phyloP scores from a whole-genome alignment of 2,888 invertebrate species.

The Rotaria socialis region DNA sequence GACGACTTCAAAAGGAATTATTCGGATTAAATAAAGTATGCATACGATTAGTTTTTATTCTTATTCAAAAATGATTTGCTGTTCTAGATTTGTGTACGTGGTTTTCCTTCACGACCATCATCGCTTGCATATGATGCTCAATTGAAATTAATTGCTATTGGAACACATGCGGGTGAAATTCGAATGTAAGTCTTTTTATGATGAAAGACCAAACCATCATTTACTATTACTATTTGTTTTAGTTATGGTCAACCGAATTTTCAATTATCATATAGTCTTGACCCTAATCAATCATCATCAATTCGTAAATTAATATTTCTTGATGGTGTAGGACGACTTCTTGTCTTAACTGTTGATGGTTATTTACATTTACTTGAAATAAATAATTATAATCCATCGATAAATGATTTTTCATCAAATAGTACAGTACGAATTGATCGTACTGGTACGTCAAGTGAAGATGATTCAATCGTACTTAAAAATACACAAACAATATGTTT shows the following conservation, averaged over 20 bases:
- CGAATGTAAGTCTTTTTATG: constrained; percentile 69
- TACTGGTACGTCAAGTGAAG: constrained; percentile 28
- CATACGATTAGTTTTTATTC: not conserved
- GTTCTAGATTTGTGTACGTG: constrained; percentile 86
- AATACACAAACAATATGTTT: constrained; percentile 33
- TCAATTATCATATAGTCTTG: constrained; percentile 36
- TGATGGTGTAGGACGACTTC: not conserved
- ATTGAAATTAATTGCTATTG: constrained; percentile 80
- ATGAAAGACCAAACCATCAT: not conserved
- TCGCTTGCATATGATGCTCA: constrained; percentile 86
- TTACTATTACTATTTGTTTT: not conserved
- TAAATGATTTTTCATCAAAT: not conserved
- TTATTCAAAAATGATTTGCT: constrained; percentile 62
- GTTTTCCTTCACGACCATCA: constrained; percentile 91
- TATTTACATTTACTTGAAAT: constrained; percentile 34
- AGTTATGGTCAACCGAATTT: constrained; percentile 32
- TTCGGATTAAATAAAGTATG: constrained; percentile 44
- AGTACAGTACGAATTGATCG: constrained; percentile 10
- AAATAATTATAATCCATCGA: not conserved
- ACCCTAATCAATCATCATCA: constrained; percentile 12
- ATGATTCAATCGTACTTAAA: not conserved
- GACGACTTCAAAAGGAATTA: constrained; percentile 46
- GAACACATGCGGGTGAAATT: constrained; percentile 84
- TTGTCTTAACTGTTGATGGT: constrained; percentile 30
- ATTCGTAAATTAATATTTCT: constrained; percentile 36